Evolutionary conservation across 2,888 invertebrate genomes (phyloP).

Genomic region (Pyrocoelia pectoralis): DNA sequence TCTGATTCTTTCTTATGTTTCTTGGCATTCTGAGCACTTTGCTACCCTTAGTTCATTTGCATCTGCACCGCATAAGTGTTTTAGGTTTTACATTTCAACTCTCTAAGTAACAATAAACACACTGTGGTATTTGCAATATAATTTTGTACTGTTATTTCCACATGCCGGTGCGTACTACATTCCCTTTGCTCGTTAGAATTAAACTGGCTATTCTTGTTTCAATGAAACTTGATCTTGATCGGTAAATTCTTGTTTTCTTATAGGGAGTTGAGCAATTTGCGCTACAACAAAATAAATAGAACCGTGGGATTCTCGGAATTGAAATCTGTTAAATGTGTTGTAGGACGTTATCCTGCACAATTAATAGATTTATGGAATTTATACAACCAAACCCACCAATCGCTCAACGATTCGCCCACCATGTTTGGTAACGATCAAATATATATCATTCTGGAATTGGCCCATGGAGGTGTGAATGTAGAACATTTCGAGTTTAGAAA

Average conservation of each 20-base stretch:
- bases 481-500: conserved; percentile 80
- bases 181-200: too few relatives aligned
- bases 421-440: conserved; percentile 77
- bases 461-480: conserved; percentile 85
- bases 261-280: conserved; percentile 81
- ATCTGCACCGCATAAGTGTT: too few relatives aligned
- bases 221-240: too few relatives aligned
- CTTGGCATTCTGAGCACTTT: too few relatives aligned
- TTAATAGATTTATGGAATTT: conserved; percentile 85
- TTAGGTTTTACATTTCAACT: too few relatives aligned
- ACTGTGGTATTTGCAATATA: too few relatives aligned
- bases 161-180: too few relatives aligned
- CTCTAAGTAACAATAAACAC: too few relatives aligned
- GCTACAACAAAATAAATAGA: conserved; percentile 66
- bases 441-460: conserved; percentile 85
- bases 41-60: too few relatives aligned
- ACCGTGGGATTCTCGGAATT: conserved; percentile 79
- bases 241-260: conserved; percentile 51
- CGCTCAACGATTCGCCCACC: conserved; percentile 85
- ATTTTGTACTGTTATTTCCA: too few relatives aligned
- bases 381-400: conserved; percentile 75
- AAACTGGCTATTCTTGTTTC: too few relatives aligned
- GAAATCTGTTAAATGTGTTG: conserved; percentile 73
- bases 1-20: too few relatives aligned
- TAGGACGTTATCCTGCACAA: conserved; percentile 80